Conservation (phyloP, 1,140 invertebrate species). For the Metopolophium dirhodum region DNA sequence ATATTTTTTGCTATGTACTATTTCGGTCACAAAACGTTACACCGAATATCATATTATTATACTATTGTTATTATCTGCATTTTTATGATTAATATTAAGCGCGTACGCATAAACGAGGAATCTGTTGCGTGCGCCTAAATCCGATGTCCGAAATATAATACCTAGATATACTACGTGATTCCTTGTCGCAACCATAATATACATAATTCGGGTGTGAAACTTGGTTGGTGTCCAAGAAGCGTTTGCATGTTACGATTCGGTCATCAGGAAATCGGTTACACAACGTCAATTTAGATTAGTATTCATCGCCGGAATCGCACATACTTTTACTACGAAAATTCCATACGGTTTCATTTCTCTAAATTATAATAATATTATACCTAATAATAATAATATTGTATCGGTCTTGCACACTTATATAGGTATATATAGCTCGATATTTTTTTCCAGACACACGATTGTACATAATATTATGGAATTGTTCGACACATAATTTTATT, state of each 20-base stretch:
- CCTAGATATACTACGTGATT: neutral
- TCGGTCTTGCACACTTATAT: neutral
- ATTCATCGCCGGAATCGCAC: neutral
- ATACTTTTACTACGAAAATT: neutral
- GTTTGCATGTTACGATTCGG: neutral
- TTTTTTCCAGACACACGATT: neutral
- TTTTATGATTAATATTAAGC: neutral
- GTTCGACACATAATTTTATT: neutral
- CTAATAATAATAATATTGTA: neutral
- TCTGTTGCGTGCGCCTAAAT: neutral
- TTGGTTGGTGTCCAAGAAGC: neutral
- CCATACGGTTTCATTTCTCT: conserved; percentile 1
- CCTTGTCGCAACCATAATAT: neutral
- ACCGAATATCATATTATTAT: neutral
- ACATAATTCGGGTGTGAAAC: conserved; percentile 34
- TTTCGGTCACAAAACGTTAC: neutral
- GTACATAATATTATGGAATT: neutral
- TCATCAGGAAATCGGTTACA: neutral
- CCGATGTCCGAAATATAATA: neutral
- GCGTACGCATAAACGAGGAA: neutral
- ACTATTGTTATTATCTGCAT: neutral
- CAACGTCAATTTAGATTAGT: conserved; percentile 14
- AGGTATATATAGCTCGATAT: neutral
- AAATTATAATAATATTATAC: neutral
- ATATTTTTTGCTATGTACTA: neutral